These are phyloP conservation scores for Erythrocercus mccallii DNA, from an alignment of 2,113 vertebrate species.

Conservation along the genomic window DNA sequence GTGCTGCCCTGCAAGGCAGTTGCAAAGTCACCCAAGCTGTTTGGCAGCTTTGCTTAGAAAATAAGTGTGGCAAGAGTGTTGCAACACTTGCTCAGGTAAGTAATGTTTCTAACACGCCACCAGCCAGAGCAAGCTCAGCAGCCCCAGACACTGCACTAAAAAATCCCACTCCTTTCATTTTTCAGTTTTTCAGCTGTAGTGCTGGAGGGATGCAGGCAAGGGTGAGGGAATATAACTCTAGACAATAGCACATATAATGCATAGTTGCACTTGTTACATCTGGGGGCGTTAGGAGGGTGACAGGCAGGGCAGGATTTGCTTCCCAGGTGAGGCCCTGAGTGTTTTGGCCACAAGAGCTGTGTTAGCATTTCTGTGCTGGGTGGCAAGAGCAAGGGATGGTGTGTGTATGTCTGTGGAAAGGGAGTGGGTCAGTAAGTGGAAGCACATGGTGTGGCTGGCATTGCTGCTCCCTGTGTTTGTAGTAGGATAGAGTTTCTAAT, in stretches of 20 bases:
- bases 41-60: background rate
- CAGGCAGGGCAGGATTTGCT: background rate
- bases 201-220: rapidly evolving
- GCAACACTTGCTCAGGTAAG: background rate
- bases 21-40: background rate
- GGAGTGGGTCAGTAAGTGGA: background rate
- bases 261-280: rapidly evolving
- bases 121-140: background rate
- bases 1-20: background rate
- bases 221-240: background rate
- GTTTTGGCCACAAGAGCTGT: rapidly evolving
- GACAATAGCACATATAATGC: rapidly evolving
- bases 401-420: background rate
- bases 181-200: background rate
- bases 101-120: background rate
- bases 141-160: background rate
- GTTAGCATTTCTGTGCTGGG: background rate
- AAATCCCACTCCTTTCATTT: rapidly evolving
- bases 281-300: rapidly evolving
- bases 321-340: rapidly evolving
- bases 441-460: background rate
- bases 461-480: background rate
- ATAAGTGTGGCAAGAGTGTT: background rate
- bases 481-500: constrained; percentile 16
- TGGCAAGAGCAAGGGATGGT: rapidly evolving